phyloP scores from a whole-genome alignment of 2,113 vertebrate species.

The Pangasianodon gigas region DNA sequence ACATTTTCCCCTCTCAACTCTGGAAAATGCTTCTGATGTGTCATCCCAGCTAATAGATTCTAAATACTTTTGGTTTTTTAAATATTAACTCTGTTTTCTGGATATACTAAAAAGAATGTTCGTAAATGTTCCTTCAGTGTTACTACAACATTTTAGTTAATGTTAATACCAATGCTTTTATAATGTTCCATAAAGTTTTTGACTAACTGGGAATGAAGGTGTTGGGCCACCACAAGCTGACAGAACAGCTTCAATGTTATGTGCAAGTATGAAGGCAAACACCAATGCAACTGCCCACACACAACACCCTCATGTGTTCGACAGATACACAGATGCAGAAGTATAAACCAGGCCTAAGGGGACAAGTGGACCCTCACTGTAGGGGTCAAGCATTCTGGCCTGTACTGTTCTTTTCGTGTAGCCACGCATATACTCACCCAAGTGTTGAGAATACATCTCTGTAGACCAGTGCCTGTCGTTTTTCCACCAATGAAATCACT shows the following conservation, averaged over 20 bases:
- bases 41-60: background rate
- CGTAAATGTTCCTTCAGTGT: background rate
- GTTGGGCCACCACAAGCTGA: background rate
- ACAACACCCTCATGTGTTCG: too few species aligned
- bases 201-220: background rate
- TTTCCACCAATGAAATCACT: background rate
- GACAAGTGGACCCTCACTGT: too few species aligned
- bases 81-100: background rate
- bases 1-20: background rate
- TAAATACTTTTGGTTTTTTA: too few species aligned
- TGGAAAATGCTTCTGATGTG: background rate
- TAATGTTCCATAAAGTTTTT: background rate
- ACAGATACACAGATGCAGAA: too few species aligned
- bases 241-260: background rate
- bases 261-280: background rate
- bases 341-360: too few species aligned
- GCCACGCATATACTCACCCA: background rate
- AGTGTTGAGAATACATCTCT: background rate
- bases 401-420: too few species aligned
- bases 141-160: background rate
- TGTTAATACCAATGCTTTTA: background rate
- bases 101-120: too few species aligned
- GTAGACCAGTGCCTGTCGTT: background rate
- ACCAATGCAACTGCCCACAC: background rate
- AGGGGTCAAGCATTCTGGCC: too few species aligned